These are phyloP conservation scores for Dendrophyllia cribrosa DNA, from an alignment of 64 coral and sea anemone genomes.

Conservation along the genomic window DNA sequence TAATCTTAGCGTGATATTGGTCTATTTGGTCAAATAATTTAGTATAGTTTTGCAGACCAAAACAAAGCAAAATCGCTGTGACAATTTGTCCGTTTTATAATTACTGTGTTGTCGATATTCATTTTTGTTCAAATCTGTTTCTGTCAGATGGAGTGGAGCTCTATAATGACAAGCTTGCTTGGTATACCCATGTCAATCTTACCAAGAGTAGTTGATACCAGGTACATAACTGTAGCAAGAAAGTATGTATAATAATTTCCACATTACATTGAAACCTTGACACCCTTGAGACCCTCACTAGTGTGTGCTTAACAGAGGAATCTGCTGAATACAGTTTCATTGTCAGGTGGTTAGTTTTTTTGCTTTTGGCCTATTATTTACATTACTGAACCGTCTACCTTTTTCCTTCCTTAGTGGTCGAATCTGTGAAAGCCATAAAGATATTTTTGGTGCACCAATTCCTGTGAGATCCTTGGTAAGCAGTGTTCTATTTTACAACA, in stretches of 20 bases:
- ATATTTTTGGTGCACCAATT: constrained; percentile 95
- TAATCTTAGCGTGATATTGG: too few relatives aligned
- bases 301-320: too few relatives aligned
- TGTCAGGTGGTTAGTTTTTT: too few relatives aligned
- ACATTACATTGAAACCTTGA: too few relatives aligned
- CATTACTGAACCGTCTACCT: neutral
- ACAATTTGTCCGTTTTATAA: too few relatives aligned
- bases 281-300: too few relatives aligned
- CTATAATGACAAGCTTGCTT: constrained; percentile 57
- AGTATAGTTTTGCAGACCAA: too few relatives aligned
- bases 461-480: constrained; percentile 90
- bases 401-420: constrained; percentile 60
- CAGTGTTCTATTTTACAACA: neutral
- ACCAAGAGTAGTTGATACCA: constrained; percentile 91
- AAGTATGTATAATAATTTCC: neutral
- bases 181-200: constrained; percentile 77
- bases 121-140: neutral
- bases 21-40: too few relatives aligned
- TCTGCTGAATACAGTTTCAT: too few relatives aligned
- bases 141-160: constrained; percentile 89
- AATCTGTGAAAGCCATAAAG: constrained; percentile 88
- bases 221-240: constrained; percentile 26
- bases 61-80: too few relatives aligned
- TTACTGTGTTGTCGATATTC: too few relatives aligned
- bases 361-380: too few relatives aligned